Conservation (phyloP, 2,888 invertebrate genomes). For the Limenitis camilla region DNA sequence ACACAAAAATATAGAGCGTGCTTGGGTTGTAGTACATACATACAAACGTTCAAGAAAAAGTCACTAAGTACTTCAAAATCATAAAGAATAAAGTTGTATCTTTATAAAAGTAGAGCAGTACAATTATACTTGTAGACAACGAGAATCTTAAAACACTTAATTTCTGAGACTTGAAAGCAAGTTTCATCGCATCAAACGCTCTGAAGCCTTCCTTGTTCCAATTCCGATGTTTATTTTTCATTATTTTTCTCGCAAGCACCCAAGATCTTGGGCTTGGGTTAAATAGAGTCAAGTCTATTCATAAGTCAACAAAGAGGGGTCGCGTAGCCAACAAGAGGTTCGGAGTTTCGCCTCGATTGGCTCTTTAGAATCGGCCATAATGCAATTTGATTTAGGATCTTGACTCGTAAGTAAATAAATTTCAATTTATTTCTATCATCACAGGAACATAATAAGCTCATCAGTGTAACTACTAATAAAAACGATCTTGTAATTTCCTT, state of each 20-base stretch:
- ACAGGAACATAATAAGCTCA: no score
- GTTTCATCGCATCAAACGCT: background rate
- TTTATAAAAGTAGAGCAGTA: no score
- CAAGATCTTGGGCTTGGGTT: conserved; percentile 1
- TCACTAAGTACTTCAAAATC: no score
- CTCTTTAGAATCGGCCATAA: background rate
- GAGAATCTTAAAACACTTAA: background rate
- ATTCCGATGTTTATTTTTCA: conserved; percentile 2
- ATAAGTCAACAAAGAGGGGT: conserved; percentile 1
- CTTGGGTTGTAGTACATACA: no score
- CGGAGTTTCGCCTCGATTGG: background rate
- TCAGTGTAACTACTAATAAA: no score
- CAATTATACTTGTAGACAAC: no score
- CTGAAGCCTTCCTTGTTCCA: background rate
- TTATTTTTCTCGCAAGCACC: conserved; percentile 7
- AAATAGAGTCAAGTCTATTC: conserved; percentile 1
- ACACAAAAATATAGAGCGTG: no score
- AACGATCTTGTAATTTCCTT: no score
- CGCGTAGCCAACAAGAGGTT: conserved; percentile 1
- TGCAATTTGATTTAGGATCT: background rate
- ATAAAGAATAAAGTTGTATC: no score
- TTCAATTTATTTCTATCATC: background rate
- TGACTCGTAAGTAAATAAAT: background rate
- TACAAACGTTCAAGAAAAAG: no score
- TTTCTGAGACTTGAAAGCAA: background rate